These are phyloP conservation scores for Micromussa lordhowensis DNA, from an alignment of 92 coral and sea anemone species.

Conservation along the genomic window DNA sequence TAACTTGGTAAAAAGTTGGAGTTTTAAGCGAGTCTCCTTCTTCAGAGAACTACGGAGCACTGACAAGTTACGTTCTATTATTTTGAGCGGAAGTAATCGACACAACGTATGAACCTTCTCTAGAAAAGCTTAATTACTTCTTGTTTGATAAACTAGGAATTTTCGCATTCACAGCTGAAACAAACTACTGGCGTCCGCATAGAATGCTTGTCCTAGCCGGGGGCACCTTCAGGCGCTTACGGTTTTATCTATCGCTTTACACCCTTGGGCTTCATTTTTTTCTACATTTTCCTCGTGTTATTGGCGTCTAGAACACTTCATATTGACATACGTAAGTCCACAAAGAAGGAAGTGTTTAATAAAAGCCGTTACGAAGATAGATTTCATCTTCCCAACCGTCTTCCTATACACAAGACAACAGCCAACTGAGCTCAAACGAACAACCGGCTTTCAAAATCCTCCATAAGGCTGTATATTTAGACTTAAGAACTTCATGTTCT, in stretches of 20 bases:
- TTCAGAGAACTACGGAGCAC: not conserved
- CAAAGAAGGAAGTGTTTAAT: not conserved
- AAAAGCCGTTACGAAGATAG: not conserved
- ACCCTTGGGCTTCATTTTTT: not conserved
- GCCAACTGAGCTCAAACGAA: not conserved
- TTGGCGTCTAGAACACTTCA: not conserved
- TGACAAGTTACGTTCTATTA: not conserved
- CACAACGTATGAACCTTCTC: not conserved
- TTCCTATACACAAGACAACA: not conserved
- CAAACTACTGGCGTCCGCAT: not conserved
- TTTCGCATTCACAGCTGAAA: not conserved
- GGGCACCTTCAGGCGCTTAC: not conserved
- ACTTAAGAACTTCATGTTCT: not conserved
- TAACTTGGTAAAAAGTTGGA: not conserved
- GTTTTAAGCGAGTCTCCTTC: not conserved
- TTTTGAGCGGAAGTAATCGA: not conserved
- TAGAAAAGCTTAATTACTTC: not conserved
- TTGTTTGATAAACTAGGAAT: conserved; percentile 3
- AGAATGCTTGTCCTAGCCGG: not conserved
- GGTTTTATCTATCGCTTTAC: not conserved
- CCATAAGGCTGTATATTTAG: not conserved
- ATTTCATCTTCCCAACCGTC: not conserved
- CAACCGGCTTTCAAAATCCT: not conserved
- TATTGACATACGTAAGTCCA: not conserved
- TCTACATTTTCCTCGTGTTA: not conserved